These are phyloP conservation scores for Osedax frankpressi DNA, from an alignment of 2,888 invertebrate species.

Conservation along the genomic window DNA sequence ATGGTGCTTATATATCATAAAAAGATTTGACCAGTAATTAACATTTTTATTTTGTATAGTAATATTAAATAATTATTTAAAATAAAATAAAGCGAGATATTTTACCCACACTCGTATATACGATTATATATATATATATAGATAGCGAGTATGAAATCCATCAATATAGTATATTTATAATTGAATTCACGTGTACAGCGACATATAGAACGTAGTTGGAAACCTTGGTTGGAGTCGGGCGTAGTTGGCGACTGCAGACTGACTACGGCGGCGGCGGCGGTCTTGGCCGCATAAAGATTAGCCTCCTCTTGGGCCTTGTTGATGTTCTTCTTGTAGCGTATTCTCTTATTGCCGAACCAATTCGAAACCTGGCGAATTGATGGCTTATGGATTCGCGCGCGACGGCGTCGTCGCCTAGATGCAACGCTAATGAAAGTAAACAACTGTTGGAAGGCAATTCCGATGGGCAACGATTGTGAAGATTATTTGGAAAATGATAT, in stretches of 20 bases:
- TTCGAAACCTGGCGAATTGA: slow-evolving; percentile 66
- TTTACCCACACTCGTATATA: too few relatives aligned
- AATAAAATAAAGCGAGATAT: too few relatives aligned
- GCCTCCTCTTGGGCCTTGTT: slow-evolving; percentile 99
- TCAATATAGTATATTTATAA: too few relatives aligned
- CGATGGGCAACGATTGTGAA: neutral
- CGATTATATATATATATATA: too few relatives aligned
- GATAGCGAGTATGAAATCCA: too few relatives aligned
- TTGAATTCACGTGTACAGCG: too few relatives aligned
- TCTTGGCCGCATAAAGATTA: slow-evolving; percentile 94
- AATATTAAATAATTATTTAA: too few relatives aligned
- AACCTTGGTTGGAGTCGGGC: slow-evolving; percentile 10
- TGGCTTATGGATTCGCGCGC: neutral
- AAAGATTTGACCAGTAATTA: too few relatives aligned
- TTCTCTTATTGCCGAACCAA: slow-evolving; percentile 99
- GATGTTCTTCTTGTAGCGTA: slow-evolving; percentile 99
- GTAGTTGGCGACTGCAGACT: slow-evolving; percentile 13
- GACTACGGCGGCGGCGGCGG: slow-evolving; percentile 25
- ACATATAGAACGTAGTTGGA: neutral
- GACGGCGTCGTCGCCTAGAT: neutral
- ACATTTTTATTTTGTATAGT: too few relatives aligned
- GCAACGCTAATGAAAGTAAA: too few relatives aligned
- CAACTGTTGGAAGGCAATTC: too few relatives aligned
- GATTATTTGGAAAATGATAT: neutral
- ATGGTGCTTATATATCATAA: too few relatives aligned